phyloP scores from a whole-genome alignment of 2,113 vertebrate genomes.

The Lophura nycthemera region DNA sequence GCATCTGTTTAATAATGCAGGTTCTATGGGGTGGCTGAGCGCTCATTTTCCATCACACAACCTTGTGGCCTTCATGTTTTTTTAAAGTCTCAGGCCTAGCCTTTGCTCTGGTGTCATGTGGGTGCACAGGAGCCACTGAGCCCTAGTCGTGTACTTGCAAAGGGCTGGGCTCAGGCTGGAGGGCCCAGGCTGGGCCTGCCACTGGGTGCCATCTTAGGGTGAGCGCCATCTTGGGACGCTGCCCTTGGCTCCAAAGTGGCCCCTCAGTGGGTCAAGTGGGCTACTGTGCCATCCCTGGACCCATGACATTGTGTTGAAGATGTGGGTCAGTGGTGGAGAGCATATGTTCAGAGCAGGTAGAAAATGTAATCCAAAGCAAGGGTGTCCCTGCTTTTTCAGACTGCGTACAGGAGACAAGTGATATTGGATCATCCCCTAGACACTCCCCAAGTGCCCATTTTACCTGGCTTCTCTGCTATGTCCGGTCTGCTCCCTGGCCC shows the following conservation, averaged over 20 bases:
- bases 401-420: fast-evolving
- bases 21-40: fast-evolving
- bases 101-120: fast-evolving
- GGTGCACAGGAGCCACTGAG: fast-evolving
- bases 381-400: background rate
- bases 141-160: fast-evolving
- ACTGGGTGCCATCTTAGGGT: background rate
- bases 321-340: background rate
- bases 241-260: background rate
- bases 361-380: background rate
- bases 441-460: background rate
- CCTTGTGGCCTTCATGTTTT: background rate
- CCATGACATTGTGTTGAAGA: background rate
- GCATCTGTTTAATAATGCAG: background rate
- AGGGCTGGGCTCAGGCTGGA: background rate
- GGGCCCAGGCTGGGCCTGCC: background rate
- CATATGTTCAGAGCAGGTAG: fast-evolving
- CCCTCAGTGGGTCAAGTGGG: background rate
- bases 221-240: background rate
- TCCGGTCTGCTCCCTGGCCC: background rate
- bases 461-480: background rate
- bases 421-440: background rate
- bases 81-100: background rate
- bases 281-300: background rate
- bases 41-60: background rate